Percentiles rank a stretch among this genome's conserved stretches.
Evolutionary conservation across 2,113 vertebrate species (phyloP).

Genomic region (Esox niger): DNA sequence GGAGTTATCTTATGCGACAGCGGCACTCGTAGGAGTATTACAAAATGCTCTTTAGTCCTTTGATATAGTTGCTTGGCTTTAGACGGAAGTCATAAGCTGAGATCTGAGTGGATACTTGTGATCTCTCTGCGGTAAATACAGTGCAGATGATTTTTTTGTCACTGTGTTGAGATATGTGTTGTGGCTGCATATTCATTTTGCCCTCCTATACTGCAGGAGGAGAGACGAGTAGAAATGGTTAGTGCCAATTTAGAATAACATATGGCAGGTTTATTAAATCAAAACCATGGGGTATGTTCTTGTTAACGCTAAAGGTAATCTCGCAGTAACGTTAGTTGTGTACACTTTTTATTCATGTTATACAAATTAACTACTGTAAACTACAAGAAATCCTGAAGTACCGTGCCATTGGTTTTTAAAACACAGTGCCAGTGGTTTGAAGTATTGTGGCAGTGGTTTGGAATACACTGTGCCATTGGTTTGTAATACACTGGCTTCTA

Average conservation of each 20-base stretch:
- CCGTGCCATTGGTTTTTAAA: too few relatives aligned
- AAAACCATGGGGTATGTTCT: too few relatives aligned
- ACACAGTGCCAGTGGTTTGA: too few relatives aligned
- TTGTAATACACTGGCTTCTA: too few relatives aligned
- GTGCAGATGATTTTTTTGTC: neutral
- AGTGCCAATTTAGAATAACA: neutral
- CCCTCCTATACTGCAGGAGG: neutral
- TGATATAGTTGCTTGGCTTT: neutral
- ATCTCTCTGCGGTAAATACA: neutral
- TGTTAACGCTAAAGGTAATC: too few relatives aligned
- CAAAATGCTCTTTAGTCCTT: neutral
- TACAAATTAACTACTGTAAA: too few relatives aligned
- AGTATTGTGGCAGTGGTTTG: too few relatives aligned
- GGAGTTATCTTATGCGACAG: neutral
- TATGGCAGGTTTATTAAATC: neutral
- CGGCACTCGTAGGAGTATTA: neutral
- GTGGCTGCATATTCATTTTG: neutral
- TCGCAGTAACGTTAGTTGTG: too few relatives aligned
- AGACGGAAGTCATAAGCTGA: neutral
- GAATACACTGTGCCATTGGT: too few relatives aligned
- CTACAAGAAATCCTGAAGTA: too few relatives aligned
- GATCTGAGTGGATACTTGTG: neutral
- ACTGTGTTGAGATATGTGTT: neutral
- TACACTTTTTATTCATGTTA: too few relatives aligned
- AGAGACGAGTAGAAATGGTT: neutral